phyloP scores from a whole-genome alignment of 2,888 invertebrate genomes.

The Ophion ventricosus region DNA sequence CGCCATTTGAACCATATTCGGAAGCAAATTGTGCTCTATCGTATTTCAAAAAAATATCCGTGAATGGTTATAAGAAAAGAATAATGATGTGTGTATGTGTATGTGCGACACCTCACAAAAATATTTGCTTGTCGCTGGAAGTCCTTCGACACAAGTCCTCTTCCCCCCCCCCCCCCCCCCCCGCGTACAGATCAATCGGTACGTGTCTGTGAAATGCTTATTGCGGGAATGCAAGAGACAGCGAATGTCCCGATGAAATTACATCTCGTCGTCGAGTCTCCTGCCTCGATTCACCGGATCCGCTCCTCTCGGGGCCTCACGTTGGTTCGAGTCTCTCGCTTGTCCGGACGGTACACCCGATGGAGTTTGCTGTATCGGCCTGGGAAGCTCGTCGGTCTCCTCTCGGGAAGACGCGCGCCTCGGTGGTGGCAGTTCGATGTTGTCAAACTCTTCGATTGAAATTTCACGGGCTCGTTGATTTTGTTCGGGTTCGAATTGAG shows the following conservation, averaged over 20 bases:
- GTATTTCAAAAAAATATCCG: constrained; percentile 12
- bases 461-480: constrained; percentile 47
- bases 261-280: constrained; percentile 59
- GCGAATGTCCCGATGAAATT: constrained; percentile 17
- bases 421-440: constrained; percentile 68
- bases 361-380: constrained; percentile 83
- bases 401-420: constrained; percentile 67
- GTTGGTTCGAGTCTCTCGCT: constrained; percentile 35
- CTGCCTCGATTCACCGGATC: constrained; percentile 30
- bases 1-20: constrained; percentile 22
- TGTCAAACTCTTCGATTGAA: constrained; percentile 64
- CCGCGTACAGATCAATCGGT: constrained; percentile 18
- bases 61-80: constrained; percentile 18
- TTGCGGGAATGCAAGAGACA: constrained; percentile 7
- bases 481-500: background rate
- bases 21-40: constrained; percentile 49
- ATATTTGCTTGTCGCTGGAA: constrained; percentile 36
- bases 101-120: background rate
- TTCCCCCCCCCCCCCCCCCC: too few relatives aligned
- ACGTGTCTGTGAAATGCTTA: constrained; percentile 47
- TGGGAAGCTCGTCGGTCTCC: constrained; percentile 84
- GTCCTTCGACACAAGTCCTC: constrained; percentile 16
- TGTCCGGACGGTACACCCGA: constrained; percentile 84
- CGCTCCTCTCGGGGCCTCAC: background rate
- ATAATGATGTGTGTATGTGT: constrained; percentile 1